Percentiles rank a stretch among this genome's conserved stretches.
These are phyloP conservation scores for Helostoma temminkii DNA, from an alignment of 2,797 vertebrate genomes.

Conservation along the genomic window DNA sequence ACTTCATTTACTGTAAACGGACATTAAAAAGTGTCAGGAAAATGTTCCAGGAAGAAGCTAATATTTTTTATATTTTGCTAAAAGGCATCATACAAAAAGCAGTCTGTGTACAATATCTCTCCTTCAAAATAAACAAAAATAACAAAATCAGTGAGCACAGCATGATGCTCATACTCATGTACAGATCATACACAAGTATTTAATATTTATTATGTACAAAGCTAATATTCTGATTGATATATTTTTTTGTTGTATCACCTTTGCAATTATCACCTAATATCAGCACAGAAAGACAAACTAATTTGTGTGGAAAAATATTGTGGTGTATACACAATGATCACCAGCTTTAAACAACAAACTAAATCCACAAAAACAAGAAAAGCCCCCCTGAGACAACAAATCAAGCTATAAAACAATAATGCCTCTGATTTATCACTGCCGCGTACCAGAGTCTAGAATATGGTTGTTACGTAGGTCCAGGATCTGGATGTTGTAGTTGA, in stretches of 20 bases:
- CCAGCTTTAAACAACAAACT: not conserved
- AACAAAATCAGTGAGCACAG: no score
- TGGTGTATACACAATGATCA: not conserved
- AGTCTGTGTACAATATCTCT: not conserved
- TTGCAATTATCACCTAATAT: not conserved
- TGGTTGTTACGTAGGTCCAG: constrained; percentile 95
- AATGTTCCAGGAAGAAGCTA: not conserved
- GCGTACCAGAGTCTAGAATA: constrained; percentile 91
- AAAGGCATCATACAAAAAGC: not conserved
- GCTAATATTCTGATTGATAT: not conserved
- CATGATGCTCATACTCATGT: no score
- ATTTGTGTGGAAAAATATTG: not conserved
- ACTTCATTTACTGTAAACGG: not conserved
- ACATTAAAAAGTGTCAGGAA: not conserved
- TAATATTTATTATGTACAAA: not conserved
- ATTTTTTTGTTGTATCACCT: not conserved
- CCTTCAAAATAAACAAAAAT: no score
- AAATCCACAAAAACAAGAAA: not conserved
- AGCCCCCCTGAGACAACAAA: no score
- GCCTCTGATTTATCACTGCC: not conserved
- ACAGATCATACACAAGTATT: no score
- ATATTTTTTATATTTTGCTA: not conserved
- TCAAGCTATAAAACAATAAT: not conserved
- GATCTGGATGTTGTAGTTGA: constrained; percentile 95
- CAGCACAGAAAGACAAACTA: not conserved